Percentiles rank a stretch among this genome's conserved stretches.
Conservation (phyloP, 2,888 invertebrate species). For the Andrena chrysosceles region DNA sequence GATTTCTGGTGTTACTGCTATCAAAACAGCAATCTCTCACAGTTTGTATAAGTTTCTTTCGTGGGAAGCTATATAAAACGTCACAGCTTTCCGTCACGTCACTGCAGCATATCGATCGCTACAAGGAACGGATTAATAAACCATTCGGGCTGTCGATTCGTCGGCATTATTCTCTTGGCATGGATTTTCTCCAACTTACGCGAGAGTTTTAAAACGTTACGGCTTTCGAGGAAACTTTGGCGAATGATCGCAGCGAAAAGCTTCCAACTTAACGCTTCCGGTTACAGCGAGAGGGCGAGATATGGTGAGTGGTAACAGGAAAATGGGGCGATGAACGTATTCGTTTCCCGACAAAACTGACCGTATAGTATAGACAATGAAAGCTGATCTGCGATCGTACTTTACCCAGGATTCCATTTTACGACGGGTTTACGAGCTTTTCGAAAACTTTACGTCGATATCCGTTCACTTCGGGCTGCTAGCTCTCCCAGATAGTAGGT, state of each 20-base stretch:
- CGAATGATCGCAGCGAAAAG: neutral
- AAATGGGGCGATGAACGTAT: constrained; percentile 1
- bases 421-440: constrained; percentile 16
- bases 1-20: too few species aligned
- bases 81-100: neutral
- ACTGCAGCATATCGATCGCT: neutral
- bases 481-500: neutral
- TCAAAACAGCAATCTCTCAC: too few species aligned
- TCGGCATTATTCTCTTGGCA: neutral
- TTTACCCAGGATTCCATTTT: neutral
- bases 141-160: neutral
- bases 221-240: neutral
- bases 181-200: neutral
- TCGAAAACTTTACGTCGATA: neutral
- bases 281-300: neutral
- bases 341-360: neutral
- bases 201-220: neutral
- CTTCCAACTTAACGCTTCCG: neutral
- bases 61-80: too few species aligned
- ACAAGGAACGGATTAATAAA: neutral
- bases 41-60: too few species aligned
- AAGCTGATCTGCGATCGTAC: neutral
- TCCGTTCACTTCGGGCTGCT: neutral
- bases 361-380: neutral
- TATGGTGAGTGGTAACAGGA: neutral